Conservation (phyloP, 2,888 invertebrate genomes). For the Drosophila percnosoma region DNA sequence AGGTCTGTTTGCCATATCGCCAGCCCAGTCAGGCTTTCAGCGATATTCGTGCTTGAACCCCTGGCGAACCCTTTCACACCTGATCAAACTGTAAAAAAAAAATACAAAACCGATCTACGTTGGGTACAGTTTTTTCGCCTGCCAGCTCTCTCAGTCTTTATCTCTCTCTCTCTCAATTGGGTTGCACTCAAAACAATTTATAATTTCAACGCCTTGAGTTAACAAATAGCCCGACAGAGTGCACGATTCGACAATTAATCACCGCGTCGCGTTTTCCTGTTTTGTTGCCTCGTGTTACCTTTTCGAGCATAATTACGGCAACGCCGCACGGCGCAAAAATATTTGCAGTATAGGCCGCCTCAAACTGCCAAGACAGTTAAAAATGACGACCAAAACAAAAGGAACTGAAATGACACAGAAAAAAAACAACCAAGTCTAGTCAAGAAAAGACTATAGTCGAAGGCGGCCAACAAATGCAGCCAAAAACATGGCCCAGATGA, state of each 20-base stretch:
- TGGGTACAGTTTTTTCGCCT: constrained; percentile 43
- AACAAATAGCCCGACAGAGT: constrained; percentile 74
- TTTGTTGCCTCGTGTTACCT: constrained; percentile 61
- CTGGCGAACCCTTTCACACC: constrained; percentile 73
- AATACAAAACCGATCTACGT: constrained; percentile 34
- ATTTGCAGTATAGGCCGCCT: constrained; percentile 56
- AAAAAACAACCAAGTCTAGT: constrained; percentile 50
- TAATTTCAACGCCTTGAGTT: constrained; percentile 79
- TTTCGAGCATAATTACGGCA: constrained; percentile 76
- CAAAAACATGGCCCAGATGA: constrained; percentile 66
- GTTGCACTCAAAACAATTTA: constrained; percentile 74
- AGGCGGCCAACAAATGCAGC: constrained; percentile 21
- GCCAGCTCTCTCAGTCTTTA: constrained; percentile 9
- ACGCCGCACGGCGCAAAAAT: constrained; percentile 64
- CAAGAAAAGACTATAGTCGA: constrained; percentile 26
- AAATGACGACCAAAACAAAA: constrained; percentile 56
- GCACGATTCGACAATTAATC: constrained; percentile 79
- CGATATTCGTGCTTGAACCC: constrained; percentile 70
- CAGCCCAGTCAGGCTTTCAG: constrained; percentile 34
- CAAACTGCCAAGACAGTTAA: constrained; percentile 67
- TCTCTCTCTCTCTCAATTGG: constrained; percentile 35
- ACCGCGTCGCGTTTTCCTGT: constrained; percentile 64
- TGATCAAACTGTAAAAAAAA: constrained; percentile 45
- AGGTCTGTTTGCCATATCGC: constrained; percentile 41
- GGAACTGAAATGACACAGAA: constrained; percentile 58